phyloP scores from a whole-genome alignment of 2,113 vertebrate genomes.

The Centropus bengalensis region DNA sequence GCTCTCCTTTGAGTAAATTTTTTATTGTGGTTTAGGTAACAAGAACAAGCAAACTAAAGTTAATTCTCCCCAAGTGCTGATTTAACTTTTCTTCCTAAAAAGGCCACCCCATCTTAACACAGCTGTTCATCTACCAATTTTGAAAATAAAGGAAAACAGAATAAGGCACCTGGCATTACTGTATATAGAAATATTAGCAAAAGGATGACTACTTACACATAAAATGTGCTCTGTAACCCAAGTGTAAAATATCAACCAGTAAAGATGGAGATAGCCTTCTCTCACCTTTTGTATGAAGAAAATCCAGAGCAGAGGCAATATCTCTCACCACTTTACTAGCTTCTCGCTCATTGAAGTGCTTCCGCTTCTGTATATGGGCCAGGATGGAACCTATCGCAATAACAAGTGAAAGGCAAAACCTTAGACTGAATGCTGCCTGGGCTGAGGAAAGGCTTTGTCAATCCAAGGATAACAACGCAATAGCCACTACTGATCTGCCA shows the following conservation, averaged over 20 bases:
- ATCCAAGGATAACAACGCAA: background rate
- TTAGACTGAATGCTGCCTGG: background rate
- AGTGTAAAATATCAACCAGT: background rate
- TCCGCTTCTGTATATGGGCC: conserved; percentile 91
- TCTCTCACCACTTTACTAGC: conserved; percentile 94
- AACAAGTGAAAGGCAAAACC: background rate
- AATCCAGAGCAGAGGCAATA: conserved; percentile 91
- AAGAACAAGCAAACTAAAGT: background rate
- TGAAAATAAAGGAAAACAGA: background rate
- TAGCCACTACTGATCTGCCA: background rate
- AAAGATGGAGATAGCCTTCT: background rate
- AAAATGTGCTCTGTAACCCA: background rate
- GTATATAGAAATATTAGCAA: background rate
- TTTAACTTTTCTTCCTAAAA: background rate
- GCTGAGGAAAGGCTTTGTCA: background rate
- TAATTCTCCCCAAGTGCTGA: background rate
- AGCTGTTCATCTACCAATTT: background rate
- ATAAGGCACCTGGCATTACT: background rate
- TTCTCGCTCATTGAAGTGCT: conserved; percentile 94
- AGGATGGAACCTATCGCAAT: conserved; percentile 88
- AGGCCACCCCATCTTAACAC: background rate
- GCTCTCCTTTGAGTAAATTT: background rate
- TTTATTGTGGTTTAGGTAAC: background rate
- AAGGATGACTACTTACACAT: background rate
- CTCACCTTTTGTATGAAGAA: conserved; percentile 94